Percentiles rank a stretch among this genome's conserved stretches.
These are phyloP conservation scores for Julus scanicus DNA, from an alignment of 2,888 invertebrate species.

Conservation along the genomic window DNA sequence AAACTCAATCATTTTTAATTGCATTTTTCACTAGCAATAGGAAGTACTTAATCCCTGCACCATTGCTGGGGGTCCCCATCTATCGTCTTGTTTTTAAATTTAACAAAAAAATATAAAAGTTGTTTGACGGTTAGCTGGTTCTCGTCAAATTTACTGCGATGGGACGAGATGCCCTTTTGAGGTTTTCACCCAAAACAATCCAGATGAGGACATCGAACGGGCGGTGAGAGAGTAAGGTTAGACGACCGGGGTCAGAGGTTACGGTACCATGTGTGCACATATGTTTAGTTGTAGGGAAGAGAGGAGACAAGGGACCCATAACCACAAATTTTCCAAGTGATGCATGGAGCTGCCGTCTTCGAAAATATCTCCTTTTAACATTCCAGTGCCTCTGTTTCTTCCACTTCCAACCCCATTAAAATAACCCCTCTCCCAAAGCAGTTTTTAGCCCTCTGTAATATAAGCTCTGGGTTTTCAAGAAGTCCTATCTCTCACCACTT, in stretches of 20 bases:
- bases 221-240: conserved; percentile 36
- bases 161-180: conserved; percentile 23
- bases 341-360: conserved; percentile 38
- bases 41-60: conserved; percentile 10
- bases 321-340: conserved; percentile 47
- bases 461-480: conserved; percentile 5
- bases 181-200: conserved; percentile 43
- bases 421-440: background rate
- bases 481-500: conserved; percentile 47
- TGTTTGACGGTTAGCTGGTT: conserved; percentile 8
- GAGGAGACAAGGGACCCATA: conserved; percentile 48
- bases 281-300: conserved; percentile 48
- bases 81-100: conserved; percentile 10
- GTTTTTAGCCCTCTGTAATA: background rate
- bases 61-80: conserved; percentile 37
- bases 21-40: conserved; percentile 1
- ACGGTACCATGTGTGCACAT: conserved; percentile 45
- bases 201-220: conserved; percentile 36
- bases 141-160: conserved; percentile 35
- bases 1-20: conserved; percentile 33
- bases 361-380: conserved; percentile 50
- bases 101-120: background rate
- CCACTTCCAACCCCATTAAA: conserved; percentile 37
- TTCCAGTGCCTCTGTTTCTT: conserved; percentile 51
- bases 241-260: conserved; percentile 34